These are phyloP conservation scores for Neodon shergylaensis DNA, from an alignment of 2,113 vertebrate species.

Conservation along the genomic window DNA sequence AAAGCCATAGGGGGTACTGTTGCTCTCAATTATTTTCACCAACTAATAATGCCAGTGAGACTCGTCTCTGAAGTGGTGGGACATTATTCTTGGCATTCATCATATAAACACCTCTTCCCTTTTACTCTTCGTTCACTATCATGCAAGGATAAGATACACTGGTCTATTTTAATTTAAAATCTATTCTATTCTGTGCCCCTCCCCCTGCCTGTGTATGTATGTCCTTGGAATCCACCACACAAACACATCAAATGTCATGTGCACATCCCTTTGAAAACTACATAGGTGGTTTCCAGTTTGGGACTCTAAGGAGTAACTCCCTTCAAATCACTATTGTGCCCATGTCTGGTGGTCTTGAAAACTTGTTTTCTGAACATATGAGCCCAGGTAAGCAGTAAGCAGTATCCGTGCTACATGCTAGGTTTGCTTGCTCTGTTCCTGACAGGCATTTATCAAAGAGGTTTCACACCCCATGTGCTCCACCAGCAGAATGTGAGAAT, in stretches of 20 bases:
- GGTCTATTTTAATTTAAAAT: not conserved
- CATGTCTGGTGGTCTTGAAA: not conserved
- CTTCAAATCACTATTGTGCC: not conserved
- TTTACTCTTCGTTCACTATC: not conserved
- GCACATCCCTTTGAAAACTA: not conserved
- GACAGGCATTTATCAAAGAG: too few relatives aligned
- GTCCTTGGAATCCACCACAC: not conserved
- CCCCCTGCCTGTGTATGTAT: too few relatives aligned
- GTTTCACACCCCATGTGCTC: accelerated
- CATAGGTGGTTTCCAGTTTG: too few relatives aligned
- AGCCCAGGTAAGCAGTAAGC: accelerated
- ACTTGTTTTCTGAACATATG: not conserved
- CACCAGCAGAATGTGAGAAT: not conserved
- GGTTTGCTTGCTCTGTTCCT: not conserved
- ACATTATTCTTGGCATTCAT: accelerated
- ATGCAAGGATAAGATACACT: too few relatives aligned
- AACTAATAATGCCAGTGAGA: accelerated
- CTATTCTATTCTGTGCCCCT: not conserved
- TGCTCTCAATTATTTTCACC: not conserved
- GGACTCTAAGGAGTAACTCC: not conserved
- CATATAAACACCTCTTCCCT: not conserved
- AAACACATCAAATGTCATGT: not conserved
- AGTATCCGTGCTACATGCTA: too few relatives aligned
- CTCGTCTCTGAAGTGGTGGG: accelerated
- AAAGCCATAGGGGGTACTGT: not conserved